A percentile compares a stretch with the other conserved stretches of the same genome.
Conservation (phyloP, 2,888 invertebrate species). For the Xestia c-nigrum region DNA sequence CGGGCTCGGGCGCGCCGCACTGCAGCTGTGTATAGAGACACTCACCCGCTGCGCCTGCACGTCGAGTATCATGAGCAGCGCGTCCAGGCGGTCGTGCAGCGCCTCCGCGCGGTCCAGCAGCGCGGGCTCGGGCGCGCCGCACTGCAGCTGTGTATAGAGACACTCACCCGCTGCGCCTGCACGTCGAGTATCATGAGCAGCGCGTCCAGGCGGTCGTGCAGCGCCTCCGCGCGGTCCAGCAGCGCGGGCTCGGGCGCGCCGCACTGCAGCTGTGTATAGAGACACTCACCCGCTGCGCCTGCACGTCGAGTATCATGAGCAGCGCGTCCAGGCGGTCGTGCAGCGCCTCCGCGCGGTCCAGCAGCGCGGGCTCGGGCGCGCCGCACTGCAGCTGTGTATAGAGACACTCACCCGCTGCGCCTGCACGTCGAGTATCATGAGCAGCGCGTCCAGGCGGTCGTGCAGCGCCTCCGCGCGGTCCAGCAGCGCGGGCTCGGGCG, state of each 20-base stretch:
- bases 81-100: conserved; percentile 93
- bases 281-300: conserved; percentile 91
- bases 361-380: conserved; percentile 87
- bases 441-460: conserved; percentile 94
- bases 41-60: conserved; percentile 93
- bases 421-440: conserved; percentile 94
- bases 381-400: conserved; percentile 75
- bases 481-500: conserved; percentile 84
- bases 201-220: conserved; percentile 93
- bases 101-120: conserved; percentile 90
- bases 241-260: conserved; percentile 87
- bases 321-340: conserved; percentile 94
- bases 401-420: conserved; percentile 89
- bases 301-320: conserved; percentile 93
- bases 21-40: conserved; percentile 64
- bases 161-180: conserved; percentile 91
- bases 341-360: conserved; percentile 90
- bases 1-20: conserved; percentile 88
- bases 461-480: conserved; percentile 91
- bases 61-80: conserved; percentile 93
- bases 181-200: conserved; percentile 93
- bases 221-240: conserved; percentile 90
- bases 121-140: conserved; percentile 89
- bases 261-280: conserved; percentile 72
- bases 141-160: conserved; percentile 64